phyloP scores from a whole-genome alignment of 2,797 vertebrate species.

The Heteromormyrus szaboi region DNA sequence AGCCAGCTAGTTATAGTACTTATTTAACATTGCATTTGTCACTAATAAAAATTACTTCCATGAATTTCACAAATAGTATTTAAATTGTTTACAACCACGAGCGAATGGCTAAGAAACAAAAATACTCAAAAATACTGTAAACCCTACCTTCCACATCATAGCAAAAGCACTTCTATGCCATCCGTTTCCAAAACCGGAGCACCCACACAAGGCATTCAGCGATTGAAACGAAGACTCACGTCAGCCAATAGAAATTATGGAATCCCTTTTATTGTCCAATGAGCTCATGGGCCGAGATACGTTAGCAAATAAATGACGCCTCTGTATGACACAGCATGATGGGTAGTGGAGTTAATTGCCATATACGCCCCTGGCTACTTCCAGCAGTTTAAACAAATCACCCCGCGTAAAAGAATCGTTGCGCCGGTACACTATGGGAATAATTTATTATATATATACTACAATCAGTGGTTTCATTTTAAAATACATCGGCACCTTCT shows the following conservation, averaged over 20 bases:
- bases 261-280: constrained; percentile 42
- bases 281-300: not conserved
- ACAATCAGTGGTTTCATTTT: not conserved
- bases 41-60: not conserved
- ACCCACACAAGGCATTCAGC: constrained; percentile 45
- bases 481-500: not conserved
- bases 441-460: not conserved
- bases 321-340: constrained; percentile 23
- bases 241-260: constrained; percentile 40
- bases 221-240: constrained; percentile 27
- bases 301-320: constrained; percentile 16
- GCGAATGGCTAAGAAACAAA: constrained; percentile 8
- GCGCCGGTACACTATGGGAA: not conserved
- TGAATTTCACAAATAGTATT: not conserved
- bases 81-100: constrained; percentile 12
- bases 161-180: constrained; percentile 40
- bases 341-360: constrained; percentile 32
- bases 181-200: constrained; percentile 42
- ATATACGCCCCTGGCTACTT: not conserved
- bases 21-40: not conserved
- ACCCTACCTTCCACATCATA: constrained; percentile 49
- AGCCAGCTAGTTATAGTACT: not conserved
- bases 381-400: constrained; percentile 4
- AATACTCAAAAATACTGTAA: constrained; percentile 24
- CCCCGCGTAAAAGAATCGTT: not conserved